Conservation (phyloP, 2,113 vertebrate genomes). For the Thalassoma bifasciatum region DNA sequence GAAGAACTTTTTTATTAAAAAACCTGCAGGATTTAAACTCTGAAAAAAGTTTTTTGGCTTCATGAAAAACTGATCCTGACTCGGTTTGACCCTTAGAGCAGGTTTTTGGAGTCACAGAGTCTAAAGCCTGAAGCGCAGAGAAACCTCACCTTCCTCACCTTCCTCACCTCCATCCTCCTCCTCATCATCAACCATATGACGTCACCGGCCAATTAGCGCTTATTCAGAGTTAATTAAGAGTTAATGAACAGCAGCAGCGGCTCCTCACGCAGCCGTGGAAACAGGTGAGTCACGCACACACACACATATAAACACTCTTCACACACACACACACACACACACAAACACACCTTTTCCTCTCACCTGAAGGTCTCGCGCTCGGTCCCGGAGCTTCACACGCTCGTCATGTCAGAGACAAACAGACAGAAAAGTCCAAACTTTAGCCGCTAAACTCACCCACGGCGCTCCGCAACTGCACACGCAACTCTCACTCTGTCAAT, state of each 20-base stretch:
- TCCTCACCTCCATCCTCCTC: too few relatives aligned
- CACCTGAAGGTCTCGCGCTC: conserved; percentile 58
- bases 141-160: too few relatives aligned
- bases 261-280: background rate
- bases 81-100: too few relatives aligned
- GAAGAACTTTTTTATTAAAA: too few relatives aligned
- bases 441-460: background rate
- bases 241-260: background rate
- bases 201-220: background rate
- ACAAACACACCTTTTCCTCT: too few relatives aligned
- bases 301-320: background rate
- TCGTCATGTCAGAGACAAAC: conserved; percentile 40
- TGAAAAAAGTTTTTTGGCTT: too few relatives aligned
- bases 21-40: too few relatives aligned
- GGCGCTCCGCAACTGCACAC: background rate
- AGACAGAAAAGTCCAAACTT: conserved; percentile 21
- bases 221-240: background rate
- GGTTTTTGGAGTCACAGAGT: too few relatives aligned
- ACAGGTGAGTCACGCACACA: conserved; percentile 11
- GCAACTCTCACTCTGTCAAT: background rate
- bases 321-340: too few relatives aligned
- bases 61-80: too few relatives aligned
- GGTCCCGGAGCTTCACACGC: conserved; percentile 31
- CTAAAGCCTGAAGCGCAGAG: too few relatives aligned
- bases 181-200: conserved; percentile 7